phyloP scores from a whole-genome alignment of 2,888 invertebrate species.

The Escarpia spicata region DNA sequence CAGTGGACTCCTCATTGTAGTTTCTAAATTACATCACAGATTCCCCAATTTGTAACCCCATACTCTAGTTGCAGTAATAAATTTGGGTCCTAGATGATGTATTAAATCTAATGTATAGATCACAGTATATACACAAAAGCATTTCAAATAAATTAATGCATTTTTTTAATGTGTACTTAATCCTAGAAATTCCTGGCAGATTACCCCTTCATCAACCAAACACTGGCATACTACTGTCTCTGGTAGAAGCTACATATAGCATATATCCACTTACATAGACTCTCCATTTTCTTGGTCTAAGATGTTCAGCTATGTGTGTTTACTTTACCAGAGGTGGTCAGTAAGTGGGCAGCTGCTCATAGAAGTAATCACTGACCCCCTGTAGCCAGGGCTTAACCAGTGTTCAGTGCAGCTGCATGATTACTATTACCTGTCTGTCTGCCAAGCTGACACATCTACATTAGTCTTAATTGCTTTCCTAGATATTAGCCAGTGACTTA shows the following conservation, averaged over 20 bases:
- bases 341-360: not conserved
- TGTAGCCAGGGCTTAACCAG: not conserved
- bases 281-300: not conserved
- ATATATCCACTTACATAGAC: slow-evolving; percentile 1
- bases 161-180: not conserved
- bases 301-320: not conserved
- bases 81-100: slow-evolving; percentile 4
- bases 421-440: not conserved
- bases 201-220: not conserved
- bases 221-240: not conserved
- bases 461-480: not conserved
- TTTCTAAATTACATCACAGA: not conserved
- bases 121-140: not conserved
- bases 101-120: not conserved
- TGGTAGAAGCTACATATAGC: not conserved
- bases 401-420: not conserved
- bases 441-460: not conserved
- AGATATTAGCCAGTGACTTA: not conserved
- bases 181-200: not conserved
- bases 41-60: not conserved
- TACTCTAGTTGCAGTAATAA: not conserved
- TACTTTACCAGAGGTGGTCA: not conserved
- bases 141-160: not conserved
- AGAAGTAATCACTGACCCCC: not conserved
- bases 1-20: not conserved